Base-by-base conservation (phyloP, 37 sponge, comb jelly and placozoan species). In the Hexactinellida sp. region DNA sequence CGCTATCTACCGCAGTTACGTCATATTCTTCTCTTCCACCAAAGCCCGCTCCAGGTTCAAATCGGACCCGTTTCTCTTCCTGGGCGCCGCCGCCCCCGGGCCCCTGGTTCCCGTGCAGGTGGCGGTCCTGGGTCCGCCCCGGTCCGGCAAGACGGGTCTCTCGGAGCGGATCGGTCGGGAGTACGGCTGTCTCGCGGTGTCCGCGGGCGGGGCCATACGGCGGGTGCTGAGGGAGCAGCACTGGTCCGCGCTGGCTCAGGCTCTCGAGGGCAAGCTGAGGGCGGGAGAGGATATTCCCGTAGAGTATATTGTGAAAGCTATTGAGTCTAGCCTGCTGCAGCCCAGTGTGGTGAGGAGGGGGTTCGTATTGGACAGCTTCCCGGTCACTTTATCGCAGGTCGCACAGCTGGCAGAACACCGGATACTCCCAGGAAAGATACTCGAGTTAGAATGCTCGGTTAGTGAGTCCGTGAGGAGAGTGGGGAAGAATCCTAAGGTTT, bases 351-450 rank as follows among this genome's bases (percentile, higher is more conserved):
- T 82, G 30, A 97, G 95, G 0, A 91, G 98, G 86, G 98, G 98
- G 95, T 97, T 89, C 84, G 91, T 97, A 10, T 90, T 97, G 83
- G 98, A 97, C 91, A 95, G 98, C n/a, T 97, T 90, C 90, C 98
- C 98, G 37, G 32, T 89, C 39, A 97, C 95, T 0, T 93, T 88
- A 54, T 51, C 87, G 1, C 95, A 95, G 39, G 92, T 95, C 37
- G 92, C 95, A 23, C 83, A 94, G 23, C 85, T 97, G 38, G 88
- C 84, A 19, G 88, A 93, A 24, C 90, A 87, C 34, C 89, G 82
- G 0, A 92, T 97, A 36, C 87, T 93, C 28, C 98, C 95, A 19
- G 89, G 93, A 1, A 87, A 88, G 36, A 84, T 97, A 3, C 84
- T 97, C 36, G 95, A 95, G 84, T 83, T 97, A 28, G 54, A 86